A percentile compares a stretch with the other conserved stretches of the same genome.
Evolutionary conservation across 1,140 invertebrate species (phyloP).

Genomic region (Eubasilissa regina): DNA sequence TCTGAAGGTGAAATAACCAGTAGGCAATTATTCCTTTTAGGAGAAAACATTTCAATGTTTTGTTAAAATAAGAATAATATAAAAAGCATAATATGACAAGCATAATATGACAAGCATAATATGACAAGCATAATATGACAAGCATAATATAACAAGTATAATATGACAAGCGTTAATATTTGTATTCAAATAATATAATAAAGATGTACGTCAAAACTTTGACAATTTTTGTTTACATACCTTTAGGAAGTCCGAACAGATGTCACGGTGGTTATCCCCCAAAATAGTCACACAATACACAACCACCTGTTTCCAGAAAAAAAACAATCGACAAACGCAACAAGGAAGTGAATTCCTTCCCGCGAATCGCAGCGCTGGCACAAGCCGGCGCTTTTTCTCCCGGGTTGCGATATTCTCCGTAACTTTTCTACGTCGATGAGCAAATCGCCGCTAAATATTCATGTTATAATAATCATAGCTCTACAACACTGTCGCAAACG

Average conservation of each 20-base stretch:
- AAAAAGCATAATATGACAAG: too few relatives aligned
- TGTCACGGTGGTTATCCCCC: conserved; percentile 34
- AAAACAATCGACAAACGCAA: conserved; percentile 30
- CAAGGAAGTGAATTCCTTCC: conserved; percentile 33
- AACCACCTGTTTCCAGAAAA: conserved; percentile 43
- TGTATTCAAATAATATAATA: too few relatives aligned
- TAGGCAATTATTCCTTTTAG: not conserved
- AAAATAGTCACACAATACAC: conserved; percentile 37
- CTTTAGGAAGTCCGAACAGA: conserved; percentile 29
- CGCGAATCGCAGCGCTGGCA: conserved; percentile 7
- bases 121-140: too few relatives aligned
- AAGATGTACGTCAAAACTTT: too few relatives aligned
- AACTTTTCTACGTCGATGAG: conserved; percentile 30
- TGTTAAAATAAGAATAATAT: too few relatives aligned
- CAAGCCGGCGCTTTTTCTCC: conserved; percentile 28
- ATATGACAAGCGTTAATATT: too few relatives aligned
- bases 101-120: too few relatives aligned
- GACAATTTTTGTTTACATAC: not conserved
- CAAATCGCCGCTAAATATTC: conserved; percentile 42
- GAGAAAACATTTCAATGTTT: too few relatives aligned
- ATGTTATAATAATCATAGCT: conserved; percentile 43
- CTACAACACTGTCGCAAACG: conserved; percentile 38
- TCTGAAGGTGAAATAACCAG: not conserved
- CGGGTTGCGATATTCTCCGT: conserved; percentile 15
- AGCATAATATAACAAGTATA: too few relatives aligned